Base-by-base conservation (phyloP, 2,888 invertebrate species). In the Diplazon laetatorius region DNA sequence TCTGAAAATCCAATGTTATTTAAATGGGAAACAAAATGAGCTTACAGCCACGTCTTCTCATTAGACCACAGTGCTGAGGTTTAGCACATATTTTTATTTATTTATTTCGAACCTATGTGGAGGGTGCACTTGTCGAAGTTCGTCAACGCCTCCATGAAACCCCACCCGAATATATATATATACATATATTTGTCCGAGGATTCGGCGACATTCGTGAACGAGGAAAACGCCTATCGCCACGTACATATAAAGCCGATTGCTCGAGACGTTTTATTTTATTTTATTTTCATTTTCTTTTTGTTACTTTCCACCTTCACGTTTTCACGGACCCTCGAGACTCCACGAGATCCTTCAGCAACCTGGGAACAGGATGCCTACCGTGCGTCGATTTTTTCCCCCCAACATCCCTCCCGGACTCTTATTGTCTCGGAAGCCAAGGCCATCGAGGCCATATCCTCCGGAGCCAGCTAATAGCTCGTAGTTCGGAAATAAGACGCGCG, bases 181-280 rank as follows among this genome's bases (percentile, higher is more conserved):
- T n/a, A n/a, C n/a, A n/a, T n/a, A 44, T 68, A 44, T 68, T 55
- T 68, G 12, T n/a, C 30, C 30, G 55, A 30, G 44, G 16, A 55
- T 14, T 55, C 20, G 37, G 42, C 25, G 25, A 22, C 12, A 39
- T 44, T n/a, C 68, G 68, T 68, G 30, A 30, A 68, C 37, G 55
- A 63, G 25, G 44, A 72, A 55, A 74, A 70, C 35, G 78, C 25
- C 63, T 80, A 77, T 80, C 77, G 55, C 80, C 66, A 50, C 70
- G 69, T 75, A 30, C 73, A 79, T 84, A 84, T 73, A 82, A 86
- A 76, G 76, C 69, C 74, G 80, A 83, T 82, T 77, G 73, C 78
- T 50, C 37, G 66, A n/a, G n/a, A 39, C 80, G 70, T 65, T 60
- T 16, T 63, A n/a, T 60, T 55, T 57, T 62, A 6, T 48, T n/a